Evolutionary conservation across 2,797 vertebrate species (phyloP), one percentile per base, ranked within the genome.

Genomic region (Morus bassanus): DNA sequence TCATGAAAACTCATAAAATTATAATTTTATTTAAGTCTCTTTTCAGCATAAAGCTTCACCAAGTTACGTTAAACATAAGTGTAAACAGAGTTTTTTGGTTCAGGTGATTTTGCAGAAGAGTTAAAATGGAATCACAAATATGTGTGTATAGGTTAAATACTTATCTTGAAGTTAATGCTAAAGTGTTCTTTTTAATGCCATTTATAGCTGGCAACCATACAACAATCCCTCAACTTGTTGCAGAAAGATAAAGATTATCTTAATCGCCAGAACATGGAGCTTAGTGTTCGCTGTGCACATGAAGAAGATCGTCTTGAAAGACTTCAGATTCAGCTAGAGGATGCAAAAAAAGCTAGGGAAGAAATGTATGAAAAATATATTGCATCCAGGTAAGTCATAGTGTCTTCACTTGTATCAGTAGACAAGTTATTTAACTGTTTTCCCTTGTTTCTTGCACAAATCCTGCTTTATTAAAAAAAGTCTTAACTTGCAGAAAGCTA

Each of bases 171-270:
- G 60, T 67, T 89, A 2, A 2, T 56, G n/a, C 83, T 92, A 31
- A 85, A 61, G 19, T 89, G 31, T 70, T 91, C 57, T 84, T 91
- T 94, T 94, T 79, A 89, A 93, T 91, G 50, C 53, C 25, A 83
- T 98, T 93, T 94, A 37, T 97, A 99, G 99, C 98, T 99, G 96
- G 97, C 98, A 87, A 98, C 98, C 27, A 96, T 99, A 96, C 98
- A 99, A 79, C 99, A 99, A 95, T 99, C 99, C 16, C 98, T 98
- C 72, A 99, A 98, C 67, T 98, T 99, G 56, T 97, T 99, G 61
- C 99, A 99, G 97, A 99, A 99, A 95, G 99, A 99, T 97, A 99
- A 99, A 96, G 99, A 99, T 25, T 99, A 99, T 91, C 98, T 99
- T 45, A 99, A 98, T 97, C 98, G 98, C 57, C 99, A 99, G 97